phyloP scores from a whole-genome alignment of 2,797 vertebrate species.

The Tachyglossus aculeatus region DNA sequence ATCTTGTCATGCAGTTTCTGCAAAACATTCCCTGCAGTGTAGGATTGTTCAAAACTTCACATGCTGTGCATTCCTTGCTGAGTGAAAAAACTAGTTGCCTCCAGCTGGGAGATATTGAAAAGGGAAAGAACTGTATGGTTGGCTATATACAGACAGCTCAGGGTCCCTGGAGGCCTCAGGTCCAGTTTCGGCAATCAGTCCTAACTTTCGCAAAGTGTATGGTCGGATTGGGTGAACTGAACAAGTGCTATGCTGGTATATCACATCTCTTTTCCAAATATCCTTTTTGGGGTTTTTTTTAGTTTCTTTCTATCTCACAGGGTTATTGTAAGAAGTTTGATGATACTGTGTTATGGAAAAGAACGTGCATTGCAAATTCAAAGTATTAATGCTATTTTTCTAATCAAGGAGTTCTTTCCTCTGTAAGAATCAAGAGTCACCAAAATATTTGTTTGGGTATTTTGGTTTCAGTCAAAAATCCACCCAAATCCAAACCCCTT shows the following conservation, averaged over 20 bases:
- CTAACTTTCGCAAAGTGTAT: neutral
- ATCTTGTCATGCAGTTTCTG: constrained; percentile 71
- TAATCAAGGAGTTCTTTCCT: no score
- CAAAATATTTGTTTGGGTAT: no score
- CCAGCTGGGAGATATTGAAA: constrained; percentile 49
- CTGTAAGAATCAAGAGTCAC: no score
- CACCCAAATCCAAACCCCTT: no score
- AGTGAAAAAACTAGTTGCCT: constrained; percentile 43
- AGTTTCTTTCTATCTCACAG: no score
- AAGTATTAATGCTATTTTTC: no score
- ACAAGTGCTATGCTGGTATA: neutral
- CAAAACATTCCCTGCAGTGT: constrained; percentile 71
- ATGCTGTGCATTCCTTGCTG: constrained; percentile 68
- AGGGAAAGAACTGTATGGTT: constrained; percentile 33
- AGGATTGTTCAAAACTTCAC: constrained; percentile 67
- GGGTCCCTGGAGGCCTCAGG: constrained; percentile 14
- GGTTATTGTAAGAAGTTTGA: no score
- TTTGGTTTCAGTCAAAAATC: no score
- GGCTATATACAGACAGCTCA: constrained; percentile 25
- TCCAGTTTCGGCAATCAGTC: constrained; percentile 15
- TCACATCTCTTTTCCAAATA: neutral
- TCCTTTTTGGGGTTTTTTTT: neutral
- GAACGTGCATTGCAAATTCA: no score
- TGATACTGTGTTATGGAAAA: no score
- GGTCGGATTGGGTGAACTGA: neutral